Evolutionary conservation across 2,797 vertebrate species (phyloP), one percentile per base, ranked within the genome.

Genomic region (Brotula barbata): DNA sequence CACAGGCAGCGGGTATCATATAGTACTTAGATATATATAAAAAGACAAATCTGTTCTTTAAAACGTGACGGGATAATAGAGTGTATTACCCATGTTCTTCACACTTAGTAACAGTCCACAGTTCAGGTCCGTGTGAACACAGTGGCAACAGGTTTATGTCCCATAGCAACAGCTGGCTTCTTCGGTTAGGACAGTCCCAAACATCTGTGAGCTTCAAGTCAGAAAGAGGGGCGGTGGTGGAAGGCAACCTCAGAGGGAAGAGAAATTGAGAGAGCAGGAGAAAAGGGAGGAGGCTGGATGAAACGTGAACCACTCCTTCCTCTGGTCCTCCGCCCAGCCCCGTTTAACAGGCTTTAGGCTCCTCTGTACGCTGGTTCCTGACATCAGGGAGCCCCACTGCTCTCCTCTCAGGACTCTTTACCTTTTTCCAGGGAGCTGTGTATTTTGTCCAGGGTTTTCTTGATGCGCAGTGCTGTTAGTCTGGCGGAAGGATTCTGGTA

Each of bases 371-470:
- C 42, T 13, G 21, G 50, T 34, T 60, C 56, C 59, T 28, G 60
- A 66, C 53, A 23, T 36, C 58, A 39, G 54, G 42, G 52, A 64
- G 55, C 60, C 57, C 20, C 71, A 41, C 57, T 63, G 57, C 42
- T 43, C 53, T 28, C 53, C 49, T 58, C 77, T 90, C 90, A 93
- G 3, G 91, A 92, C 56, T 89, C 87, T 78, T 93, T 93, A 68
- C 89, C 88, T 56, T 93, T 93, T 74, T 93, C 91, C 81, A 93
- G 74, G 46, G 89, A 91, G 83, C 90, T 90, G 86, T 92, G 87
- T 66, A 93, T 93, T 88, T 93, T 93, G 70, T 92, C 92, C 55
- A 93, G 81, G 62, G 92, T 93, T 83, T 93, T 93, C 88, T 92
- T 93, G 75, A 93, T 93, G 73, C 92, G 92, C 73, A 93, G 86